Evolutionary conservation across 2,888 invertebrate species (phyloP).

Genomic region (Neria commutata): DNA sequence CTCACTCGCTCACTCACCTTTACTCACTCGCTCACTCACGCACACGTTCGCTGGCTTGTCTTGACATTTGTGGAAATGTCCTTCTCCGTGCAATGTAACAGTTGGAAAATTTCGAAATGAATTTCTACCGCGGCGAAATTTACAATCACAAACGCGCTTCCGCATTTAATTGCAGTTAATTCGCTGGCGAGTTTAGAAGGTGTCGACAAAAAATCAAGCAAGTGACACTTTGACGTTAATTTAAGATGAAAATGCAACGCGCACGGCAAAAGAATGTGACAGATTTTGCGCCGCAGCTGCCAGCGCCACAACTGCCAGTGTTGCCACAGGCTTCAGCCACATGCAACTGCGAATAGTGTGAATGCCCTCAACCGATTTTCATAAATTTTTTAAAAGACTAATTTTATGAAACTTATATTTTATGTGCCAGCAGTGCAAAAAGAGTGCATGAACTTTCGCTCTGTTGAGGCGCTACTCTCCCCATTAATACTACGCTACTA

Average conservation of each 20-base stretch:
- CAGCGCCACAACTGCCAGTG: no score
- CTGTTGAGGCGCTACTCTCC: no score
- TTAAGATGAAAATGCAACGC: conserved; percentile 2
- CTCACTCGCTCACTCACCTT: background rate
- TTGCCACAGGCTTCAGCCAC: no score
- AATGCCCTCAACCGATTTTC: no score
- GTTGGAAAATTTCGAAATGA: conserved; percentile 7
- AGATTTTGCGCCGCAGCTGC: no score
- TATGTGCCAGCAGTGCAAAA: no score
- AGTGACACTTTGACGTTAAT: conserved; percentile 9
- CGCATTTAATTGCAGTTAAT: background rate
- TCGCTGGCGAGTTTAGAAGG: background rate
- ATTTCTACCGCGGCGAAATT: background rate
- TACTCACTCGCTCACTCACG: background rate
- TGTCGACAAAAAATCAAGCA: background rate
- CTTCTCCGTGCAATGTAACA: conserved; percentile 13
- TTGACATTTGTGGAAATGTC: conserved; percentile 4
- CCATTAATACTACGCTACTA: no score
- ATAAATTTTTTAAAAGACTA: no score
- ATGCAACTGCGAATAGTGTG: no score
- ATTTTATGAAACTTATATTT: no score
- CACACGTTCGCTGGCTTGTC: no score
- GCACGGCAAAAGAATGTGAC: background rate
- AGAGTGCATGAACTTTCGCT: no score
- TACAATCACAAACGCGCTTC: background rate